phyloP scores from a whole-genome alignment of 2,888 invertebrate genomes.

The Metopia argyrocephala region DNA sequence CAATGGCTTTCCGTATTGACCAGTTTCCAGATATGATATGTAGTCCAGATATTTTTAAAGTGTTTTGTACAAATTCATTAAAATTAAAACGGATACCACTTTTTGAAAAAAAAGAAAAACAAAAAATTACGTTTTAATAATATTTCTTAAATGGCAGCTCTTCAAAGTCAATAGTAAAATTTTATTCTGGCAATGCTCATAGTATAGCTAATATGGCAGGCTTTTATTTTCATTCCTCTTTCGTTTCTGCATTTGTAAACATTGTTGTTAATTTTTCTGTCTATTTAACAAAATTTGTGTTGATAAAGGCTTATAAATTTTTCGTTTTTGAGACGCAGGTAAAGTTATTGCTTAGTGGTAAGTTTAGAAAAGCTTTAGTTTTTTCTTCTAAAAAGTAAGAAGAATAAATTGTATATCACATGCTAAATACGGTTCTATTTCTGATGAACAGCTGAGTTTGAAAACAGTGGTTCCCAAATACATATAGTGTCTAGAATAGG shows the following conservation, averaged over 20 bases:
- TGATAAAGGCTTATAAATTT: not conserved
- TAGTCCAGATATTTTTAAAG: constrained; percentile 77
- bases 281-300: not conserved
- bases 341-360: not conserved
- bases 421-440: not conserved
- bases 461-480: not conserved
- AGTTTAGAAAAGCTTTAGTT: too few species aligned
- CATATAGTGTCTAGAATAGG: not conserved
- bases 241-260: constrained; percentile 30
- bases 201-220: constrained; percentile 6
- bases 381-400: too few species aligned
- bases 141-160: not conserved
- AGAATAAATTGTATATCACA: too few species aligned
- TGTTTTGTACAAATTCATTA: constrained; percentile 77
- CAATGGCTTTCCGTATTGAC: constrained; percentile 68
- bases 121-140: not conserved
- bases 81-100: constrained; percentile 73
- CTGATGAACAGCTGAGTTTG: not conserved
- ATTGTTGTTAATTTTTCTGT: not conserved
- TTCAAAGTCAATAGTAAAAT: not conserved
- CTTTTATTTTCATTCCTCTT: constrained; percentile 24
- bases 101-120: not conserved
- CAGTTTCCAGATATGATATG: constrained; percentile 78
- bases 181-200: not conserved
- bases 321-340: not conserved